A percentile compares a stretch with the other conserved stretches of the same genome.
Evolutionary conservation across 2,113 vertebrate genomes (phyloP).

Genomic region (Synodontis membranacea): DNA sequence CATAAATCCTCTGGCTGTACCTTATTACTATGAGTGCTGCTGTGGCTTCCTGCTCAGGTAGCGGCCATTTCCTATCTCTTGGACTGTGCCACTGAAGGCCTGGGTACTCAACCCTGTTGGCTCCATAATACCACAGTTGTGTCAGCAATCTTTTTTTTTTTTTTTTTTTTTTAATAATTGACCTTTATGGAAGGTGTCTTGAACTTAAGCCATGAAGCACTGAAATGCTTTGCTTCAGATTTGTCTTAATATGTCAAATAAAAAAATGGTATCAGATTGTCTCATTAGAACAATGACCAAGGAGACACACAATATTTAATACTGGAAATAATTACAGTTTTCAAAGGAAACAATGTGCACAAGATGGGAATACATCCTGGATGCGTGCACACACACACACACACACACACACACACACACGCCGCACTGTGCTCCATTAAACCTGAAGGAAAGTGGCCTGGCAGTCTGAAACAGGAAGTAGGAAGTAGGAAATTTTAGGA

Average conservation of each 20-base stretch:
- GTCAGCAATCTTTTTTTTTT: slow-evolving; percentile 16
- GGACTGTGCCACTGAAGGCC: neutral
- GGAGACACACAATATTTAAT: neutral
- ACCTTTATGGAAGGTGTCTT: neutral
- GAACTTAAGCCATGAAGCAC: neutral
- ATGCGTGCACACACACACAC: neutral
- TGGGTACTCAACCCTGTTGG: slow-evolving; percentile 4
- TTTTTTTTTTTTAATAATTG: slow-evolving; percentile 2
- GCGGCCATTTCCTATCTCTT: neutral
- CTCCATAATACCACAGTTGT: slow-evolving; percentile 1
- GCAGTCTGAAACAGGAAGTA: neutral
- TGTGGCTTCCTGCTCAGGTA: slow-evolving; percentile 22
- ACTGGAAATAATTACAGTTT: neutral
- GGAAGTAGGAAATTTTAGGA: neutral
- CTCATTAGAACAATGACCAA: neutral
- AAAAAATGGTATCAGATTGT: neutral
- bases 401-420: neutral
- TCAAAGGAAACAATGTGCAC: neutral
- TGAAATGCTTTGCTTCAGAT: neutral
- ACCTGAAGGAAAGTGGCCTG: neutral
- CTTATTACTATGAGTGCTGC: slow-evolving; percentile 50
- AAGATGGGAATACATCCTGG: neutral
- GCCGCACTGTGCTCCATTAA: neutral
- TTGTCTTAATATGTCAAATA: neutral
- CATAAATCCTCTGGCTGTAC: slow-evolving; percentile 46